A percentile compares a stretch with the other conserved stretches of the same genome.
Evolutionary conservation across 2,888 invertebrate genomes (phyloP).

Genomic region (Scelioninae gen. 2): DNA sequence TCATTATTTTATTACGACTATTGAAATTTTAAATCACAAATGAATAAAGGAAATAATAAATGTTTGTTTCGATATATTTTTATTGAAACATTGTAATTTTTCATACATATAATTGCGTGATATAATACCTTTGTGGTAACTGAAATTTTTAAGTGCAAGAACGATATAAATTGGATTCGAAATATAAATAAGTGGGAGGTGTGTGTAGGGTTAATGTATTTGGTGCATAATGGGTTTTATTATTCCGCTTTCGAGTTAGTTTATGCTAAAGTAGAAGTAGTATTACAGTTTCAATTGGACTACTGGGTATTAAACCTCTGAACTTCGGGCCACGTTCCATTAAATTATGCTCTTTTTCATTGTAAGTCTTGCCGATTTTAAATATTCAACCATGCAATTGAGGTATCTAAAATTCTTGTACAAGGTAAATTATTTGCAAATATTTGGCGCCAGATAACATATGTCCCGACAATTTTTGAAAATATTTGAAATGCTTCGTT

Average conservation of each 20-base stretch:
- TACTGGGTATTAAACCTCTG: slow-evolving; percentile 47
- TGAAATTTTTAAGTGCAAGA: no score
- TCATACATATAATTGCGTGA: no score
- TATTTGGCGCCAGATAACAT: no score
- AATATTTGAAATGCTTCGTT: no score
- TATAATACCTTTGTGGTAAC: no score
- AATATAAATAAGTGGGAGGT: slow-evolving; percentile 7
- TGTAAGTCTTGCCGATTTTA: slow-evolving; percentile 39
- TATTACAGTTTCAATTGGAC: slow-evolving; percentile 51
- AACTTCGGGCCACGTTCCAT: slow-evolving; percentile 29
- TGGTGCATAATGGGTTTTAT: slow-evolving; percentile 37
- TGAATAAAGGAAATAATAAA: no score
- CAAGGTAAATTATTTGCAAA: slow-evolving; percentile 4
- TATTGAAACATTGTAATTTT: no score
- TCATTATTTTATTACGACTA: no score
- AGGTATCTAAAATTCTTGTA: slow-evolving; percentile 12
- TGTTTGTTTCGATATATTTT: no score
- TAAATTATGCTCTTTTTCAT: slow-evolving; percentile 45
- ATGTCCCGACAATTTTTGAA: no score
- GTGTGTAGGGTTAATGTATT: slow-evolving; percentile 23
- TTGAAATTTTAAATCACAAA: no score
- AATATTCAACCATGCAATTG: slow-evolving; percentile 38
- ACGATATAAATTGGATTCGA: not conserved
- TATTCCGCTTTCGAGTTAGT: slow-evolving; percentile 34
- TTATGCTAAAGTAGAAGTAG: slow-evolving; percentile 39